A percentile compares a stretch with the other conserved stretches of the same genome.
phyloP scores from a whole-genome alignment of 2,797 vertebrate genomes.

The Phrynocephalus guinanensis region DNA sequence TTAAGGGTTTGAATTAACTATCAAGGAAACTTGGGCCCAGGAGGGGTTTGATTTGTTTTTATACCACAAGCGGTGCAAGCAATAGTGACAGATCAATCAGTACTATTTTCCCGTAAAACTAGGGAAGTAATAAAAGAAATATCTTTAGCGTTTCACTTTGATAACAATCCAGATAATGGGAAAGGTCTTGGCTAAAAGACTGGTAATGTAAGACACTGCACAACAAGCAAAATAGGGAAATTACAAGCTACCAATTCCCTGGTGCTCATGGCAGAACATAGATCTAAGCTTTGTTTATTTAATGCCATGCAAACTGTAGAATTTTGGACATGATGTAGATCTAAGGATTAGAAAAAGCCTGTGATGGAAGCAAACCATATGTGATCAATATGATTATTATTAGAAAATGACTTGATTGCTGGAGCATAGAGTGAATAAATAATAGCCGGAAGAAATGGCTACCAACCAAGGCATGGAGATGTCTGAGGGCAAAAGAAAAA shows the following conservation, averaged over 20 bases:
- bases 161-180: not conserved
- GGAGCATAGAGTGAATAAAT: too few species aligned
- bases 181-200: not conserved
- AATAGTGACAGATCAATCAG: not conserved
- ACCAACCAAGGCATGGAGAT: not conserved
- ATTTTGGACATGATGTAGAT: not conserved
- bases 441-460: not conserved
- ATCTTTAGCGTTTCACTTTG: not conserved
- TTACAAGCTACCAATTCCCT: not conserved
- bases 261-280: not conserved
- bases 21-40: not conserved
- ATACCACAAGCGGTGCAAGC: not conserved
- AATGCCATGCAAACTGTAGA: not conserved
- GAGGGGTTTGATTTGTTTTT: not conserved
- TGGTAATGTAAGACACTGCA: not conserved
- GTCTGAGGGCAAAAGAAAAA: not conserved
- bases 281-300: not conserved
- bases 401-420: not conserved
- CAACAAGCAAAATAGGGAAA: not conserved
- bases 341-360: not conserved
- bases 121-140: too few species aligned
- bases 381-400: not conserved
- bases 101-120: too few species aligned
- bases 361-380: not conserved
- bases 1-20: not conserved